Base-by-base conservation (phyloP, 2,888 invertebrate species). In the Cheilosia vernalis region DNA sequence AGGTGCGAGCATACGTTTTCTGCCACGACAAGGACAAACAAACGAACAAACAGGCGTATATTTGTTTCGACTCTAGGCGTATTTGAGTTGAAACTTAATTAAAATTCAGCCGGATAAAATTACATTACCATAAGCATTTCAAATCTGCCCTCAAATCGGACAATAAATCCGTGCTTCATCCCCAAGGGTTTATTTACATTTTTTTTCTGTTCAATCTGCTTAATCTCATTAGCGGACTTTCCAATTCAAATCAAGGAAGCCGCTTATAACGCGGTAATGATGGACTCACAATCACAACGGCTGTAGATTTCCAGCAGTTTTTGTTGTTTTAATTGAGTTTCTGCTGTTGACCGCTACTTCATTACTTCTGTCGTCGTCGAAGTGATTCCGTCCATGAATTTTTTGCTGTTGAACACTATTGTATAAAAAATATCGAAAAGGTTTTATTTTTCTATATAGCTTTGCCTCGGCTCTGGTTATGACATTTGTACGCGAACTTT, bases 261-360 rank as follows among this genome's bases (percentile, higher is more conserved):
- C 63, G 24, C 61, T 78, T 69, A 55, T 55, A 56, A 30, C 33
- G 44, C 61, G 27, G 47, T 13, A 42, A 49, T 56, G 51, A 63
- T 61, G 37, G 37, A 27, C n/a, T 24, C 21, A 70, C n/a, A 37
- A 37, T 24, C 21, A 70, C n/a, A 37, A 37, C 37, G 19, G 40
- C 7, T 24, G 51, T 10, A 37, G 10, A 37, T 53, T 37, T 42
- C 42, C 40, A n/a, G 24, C 15, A n/a, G 10, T 24, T 40, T n/a
- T 55, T 42, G 13, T 55, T 30, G 30, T 66, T 56, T 61, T 83
- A 83, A 83, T 83, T 83, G 67, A 72, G 69, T 73, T 79, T 83
- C 83, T 83, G 83, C 49, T 79, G 10, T 37, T 83, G 83, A 83
- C 66, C 72, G 79, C 55, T 64, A 79, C 83, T 83, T 83, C 83